Evolutionary conservation across 2,113 vertebrate species (phyloP).

Genomic region (Poicephalus gulielmi): DNA sequence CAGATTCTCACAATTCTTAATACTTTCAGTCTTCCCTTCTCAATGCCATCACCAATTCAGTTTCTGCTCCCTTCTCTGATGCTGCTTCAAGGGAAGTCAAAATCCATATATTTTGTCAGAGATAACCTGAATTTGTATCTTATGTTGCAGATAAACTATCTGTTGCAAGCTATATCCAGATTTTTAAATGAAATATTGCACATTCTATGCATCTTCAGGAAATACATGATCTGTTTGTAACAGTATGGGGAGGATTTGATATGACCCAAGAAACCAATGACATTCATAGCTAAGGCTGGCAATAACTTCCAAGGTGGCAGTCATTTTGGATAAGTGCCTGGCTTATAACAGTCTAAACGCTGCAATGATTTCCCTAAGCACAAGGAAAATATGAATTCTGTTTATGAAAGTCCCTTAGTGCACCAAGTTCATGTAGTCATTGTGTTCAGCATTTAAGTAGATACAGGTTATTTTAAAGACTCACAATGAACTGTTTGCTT

Average conservation of each 20-base stretch:
- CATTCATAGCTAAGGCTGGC: slow-evolving; percentile 18
- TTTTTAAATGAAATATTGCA: neutral
- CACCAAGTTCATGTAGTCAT: neutral
- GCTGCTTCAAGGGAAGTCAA: neutral
- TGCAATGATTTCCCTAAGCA: slow-evolving; percentile 18
- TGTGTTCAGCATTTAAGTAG: neutral
- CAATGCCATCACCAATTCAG: neutral
- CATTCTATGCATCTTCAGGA: neutral
- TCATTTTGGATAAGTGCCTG: slow-evolving; percentile 38
- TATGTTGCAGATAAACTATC: neutral
- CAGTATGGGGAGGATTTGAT: neutral
- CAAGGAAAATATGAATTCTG: neutral
- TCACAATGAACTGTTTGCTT: neutral
- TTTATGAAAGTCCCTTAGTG: neutral
- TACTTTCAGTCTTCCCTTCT: neutral
- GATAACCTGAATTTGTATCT: neutral
- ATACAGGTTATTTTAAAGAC: neutral
- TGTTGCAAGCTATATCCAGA: neutral
- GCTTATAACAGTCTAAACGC: neutral
- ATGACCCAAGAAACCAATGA: slow-evolving; percentile 34
- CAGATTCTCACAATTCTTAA: neutral
- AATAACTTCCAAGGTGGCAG: slow-evolving; percentile 36
- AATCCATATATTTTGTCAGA: neutral
- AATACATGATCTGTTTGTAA: neutral
- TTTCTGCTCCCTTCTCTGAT: neutral